Evolutionary conservation across 2,888 invertebrate species (phyloP).

Genomic region (Pterostichus niger): DNA sequence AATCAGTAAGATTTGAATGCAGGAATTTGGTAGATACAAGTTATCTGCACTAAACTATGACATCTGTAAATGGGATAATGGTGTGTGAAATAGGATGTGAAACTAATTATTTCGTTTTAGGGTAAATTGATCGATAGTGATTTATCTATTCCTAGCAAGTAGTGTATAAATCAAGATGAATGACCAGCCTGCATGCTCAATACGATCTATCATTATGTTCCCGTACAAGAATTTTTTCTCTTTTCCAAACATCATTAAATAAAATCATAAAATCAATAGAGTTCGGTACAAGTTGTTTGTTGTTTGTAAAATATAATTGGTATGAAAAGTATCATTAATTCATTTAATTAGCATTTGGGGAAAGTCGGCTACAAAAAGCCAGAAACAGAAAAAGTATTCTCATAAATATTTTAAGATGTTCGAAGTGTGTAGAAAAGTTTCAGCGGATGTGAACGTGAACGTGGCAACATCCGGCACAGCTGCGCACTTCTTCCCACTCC

Average conservation of each 20-base stretch:
- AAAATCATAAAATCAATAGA: no score
- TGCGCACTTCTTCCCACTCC: background rate
- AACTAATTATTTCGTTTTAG: conserved; percentile 33
- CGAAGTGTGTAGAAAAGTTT: conserved; percentile 38
- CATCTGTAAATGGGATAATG: no score
- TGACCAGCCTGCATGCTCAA: background rate
- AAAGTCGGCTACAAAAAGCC: conserved; percentile 4
- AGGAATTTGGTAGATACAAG: no score
- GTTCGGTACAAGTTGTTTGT: no score
- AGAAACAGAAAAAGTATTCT: conserved; percentile 42
- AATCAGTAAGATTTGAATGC: no score
- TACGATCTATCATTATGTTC: background rate
- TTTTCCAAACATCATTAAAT: no score
- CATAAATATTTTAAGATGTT: conserved; percentile 58
- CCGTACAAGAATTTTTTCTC: no score
- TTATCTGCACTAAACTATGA: no score
- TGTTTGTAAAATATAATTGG: conserved; percentile 29
- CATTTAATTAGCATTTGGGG: conserved; percentile 39
- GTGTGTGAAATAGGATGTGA: background rate
- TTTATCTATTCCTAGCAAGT: conserved; percentile 27
- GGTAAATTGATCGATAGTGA: conserved; percentile 53
- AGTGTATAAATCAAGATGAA: conserved; percentile 41
- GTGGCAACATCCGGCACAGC: conserved; percentile 10
- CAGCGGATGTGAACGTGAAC: background rate
- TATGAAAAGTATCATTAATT: conserved; percentile 30